Evolutionary conservation across 2,888 invertebrate species (phyloP).

Genomic region (Synanthedon andrenaeformis): DNA sequence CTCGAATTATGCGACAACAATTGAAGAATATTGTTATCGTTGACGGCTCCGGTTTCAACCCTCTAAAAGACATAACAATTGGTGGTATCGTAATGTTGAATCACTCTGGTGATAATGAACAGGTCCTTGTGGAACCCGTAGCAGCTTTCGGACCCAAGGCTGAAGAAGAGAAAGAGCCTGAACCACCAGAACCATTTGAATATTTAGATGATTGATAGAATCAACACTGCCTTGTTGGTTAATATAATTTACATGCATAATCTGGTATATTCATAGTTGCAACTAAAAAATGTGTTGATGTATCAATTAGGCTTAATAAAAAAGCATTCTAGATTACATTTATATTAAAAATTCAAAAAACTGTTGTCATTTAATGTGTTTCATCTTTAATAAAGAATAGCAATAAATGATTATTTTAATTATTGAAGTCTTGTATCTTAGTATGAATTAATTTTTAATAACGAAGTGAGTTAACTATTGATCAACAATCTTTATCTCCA

Average conservation of each 20-base stretch:
- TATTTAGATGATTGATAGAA: slow-evolving; percentile 83
- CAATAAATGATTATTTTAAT: too few relatives aligned
- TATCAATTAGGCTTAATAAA: too few relatives aligned
- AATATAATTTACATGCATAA: background rate
- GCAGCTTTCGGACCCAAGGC: slow-evolving; percentile 90
- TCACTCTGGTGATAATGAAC: slow-evolving; percentile 84
- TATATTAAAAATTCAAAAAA: too few relatives aligned
- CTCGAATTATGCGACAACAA: slow-evolving; percentile 93
- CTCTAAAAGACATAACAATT: slow-evolving; percentile 92
- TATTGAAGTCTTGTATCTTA: too few relatives aligned
- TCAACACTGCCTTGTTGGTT: background rate
- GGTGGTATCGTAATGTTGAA: slow-evolving; percentile 97
- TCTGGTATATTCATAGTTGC: background rate
- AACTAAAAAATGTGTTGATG: too few relatives aligned
- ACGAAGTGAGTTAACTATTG: too few relatives aligned
- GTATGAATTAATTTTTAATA: too few relatives aligned
- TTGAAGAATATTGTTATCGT: slow-evolving; percentile 81
- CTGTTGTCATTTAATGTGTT: too few relatives aligned
- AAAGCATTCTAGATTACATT: too few relatives aligned
- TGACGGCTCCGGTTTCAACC: slow-evolving; percentile 84
- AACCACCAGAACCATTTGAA: slow-evolving; percentile 97
- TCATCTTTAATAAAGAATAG: too few relatives aligned
- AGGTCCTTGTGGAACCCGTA: slow-evolving; percentile 92
- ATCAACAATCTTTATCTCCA: too few relatives aligned
- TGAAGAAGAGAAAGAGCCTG: slow-evolving; percentile 96